These are phyloP conservation scores for Tupaia chinensis DNA, from an alignment of 2,113 vertebrate genomes.

Conservation along the genomic window DNA sequence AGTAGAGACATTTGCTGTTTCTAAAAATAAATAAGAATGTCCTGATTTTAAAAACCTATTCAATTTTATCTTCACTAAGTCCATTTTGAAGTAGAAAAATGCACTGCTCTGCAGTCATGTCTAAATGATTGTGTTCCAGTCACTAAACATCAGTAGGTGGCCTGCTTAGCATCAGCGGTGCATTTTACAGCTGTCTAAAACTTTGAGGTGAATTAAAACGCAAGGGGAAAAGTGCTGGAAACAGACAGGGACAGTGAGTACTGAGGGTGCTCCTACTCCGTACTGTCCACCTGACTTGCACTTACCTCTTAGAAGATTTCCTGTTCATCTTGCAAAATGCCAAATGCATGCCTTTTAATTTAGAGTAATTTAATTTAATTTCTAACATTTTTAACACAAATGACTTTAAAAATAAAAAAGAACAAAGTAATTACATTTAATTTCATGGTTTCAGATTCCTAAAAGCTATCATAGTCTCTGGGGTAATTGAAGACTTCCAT, in stretches of 20 bases:
- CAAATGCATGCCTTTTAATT: conserved; percentile 73
- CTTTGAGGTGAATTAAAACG: conserved; percentile 80
- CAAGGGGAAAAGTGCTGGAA: conserved; percentile 77
- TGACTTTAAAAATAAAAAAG: conserved; percentile 58
- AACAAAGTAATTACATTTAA: conserved; percentile 69
- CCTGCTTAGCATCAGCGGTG: conserved; percentile 72
- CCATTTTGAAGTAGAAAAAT: conserved; percentile 80
- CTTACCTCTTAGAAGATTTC: conserved; percentile 52
- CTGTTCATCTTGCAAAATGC: conserved; percentile 61
- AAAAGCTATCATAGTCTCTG: conserved; percentile 75
- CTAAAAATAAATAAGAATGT: conserved; percentile 55
- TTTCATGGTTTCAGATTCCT: conserved; percentile 72
- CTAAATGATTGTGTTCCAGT: conserved; percentile 81
- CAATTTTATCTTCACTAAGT: conserved; percentile 82
- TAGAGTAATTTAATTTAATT: conserved; percentile 75
- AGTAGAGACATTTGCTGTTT: background rate
- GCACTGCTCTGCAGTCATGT: conserved; percentile 77
- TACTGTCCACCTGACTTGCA: background rate
- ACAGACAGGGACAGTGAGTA: conserved; percentile 68
- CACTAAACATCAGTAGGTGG: conserved; percentile 82
- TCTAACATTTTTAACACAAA: conserved; percentile 75
- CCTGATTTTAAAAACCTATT: conserved; percentile 74
- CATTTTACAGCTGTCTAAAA: conserved; percentile 79
- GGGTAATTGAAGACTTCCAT: conserved; percentile 59
- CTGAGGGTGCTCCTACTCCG: background rate